Conservation (phyloP, 2,888 invertebrate species). For the Smittia sp. region DNA sequence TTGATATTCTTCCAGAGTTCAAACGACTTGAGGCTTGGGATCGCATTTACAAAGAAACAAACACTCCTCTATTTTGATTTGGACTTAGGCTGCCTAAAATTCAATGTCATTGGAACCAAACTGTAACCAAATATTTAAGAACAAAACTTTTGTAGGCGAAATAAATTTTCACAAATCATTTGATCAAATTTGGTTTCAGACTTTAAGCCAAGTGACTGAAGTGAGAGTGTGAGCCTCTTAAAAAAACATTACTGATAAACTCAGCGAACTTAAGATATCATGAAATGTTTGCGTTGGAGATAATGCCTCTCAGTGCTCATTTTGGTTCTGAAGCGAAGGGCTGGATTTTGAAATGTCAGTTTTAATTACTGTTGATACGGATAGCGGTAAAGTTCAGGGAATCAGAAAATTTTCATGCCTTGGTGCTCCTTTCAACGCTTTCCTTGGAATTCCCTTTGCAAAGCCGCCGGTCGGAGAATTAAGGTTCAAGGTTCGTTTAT, state of each 20-base stretch:
- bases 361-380: constrained; percentile 12
- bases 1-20: constrained; percentile 48
- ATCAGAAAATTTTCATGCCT: background rate
- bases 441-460: constrained; percentile 32
- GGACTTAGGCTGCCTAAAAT: background rate
- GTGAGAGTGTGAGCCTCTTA: too few relatives aligned
- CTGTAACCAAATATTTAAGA: too few relatives aligned
- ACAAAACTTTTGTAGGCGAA: too few relatives aligned
- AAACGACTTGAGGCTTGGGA: constrained; percentile 49
- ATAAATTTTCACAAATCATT: too few relatives aligned
- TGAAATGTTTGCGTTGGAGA: background rate
- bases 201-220: too few relatives aligned
- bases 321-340: background rate
- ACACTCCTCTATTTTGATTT: background rate
- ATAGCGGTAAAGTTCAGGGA: constrained; percentile 23
- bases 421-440: background rate
- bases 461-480: constrained; percentile 20
- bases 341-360: constrained; percentile 14
- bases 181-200: too few relatives aligned
- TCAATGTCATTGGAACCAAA: too few relatives aligned
- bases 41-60: constrained; percentile 15
- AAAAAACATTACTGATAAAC: too few relatives aligned
- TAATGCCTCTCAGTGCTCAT: too few relatives aligned
- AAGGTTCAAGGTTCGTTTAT: constrained; percentile 20
- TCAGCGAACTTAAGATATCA: background rate